Conservation (phyloP, 2,113 vertebrate species). For the Hemiscyllium ocellatum region DNA sequence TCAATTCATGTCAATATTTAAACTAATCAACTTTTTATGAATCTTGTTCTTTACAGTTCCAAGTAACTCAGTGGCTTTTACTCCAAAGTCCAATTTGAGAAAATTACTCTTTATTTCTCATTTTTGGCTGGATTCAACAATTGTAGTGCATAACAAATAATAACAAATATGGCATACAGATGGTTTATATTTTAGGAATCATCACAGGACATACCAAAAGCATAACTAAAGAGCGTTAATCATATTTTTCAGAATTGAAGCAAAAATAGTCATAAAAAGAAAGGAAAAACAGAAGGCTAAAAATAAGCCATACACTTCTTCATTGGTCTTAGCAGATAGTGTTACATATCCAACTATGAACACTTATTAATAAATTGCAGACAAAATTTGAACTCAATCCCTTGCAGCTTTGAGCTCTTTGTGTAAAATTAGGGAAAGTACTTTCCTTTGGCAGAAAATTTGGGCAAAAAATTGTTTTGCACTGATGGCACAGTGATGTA, state of each 20-base stretch:
- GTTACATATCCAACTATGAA: background rate
- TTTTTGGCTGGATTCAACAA: background rate
- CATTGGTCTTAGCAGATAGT: background rate
- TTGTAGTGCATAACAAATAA: background rate
- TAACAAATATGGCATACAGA: background rate
- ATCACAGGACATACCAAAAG: background rate
- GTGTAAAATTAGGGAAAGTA: background rate
- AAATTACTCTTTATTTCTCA: background rate
- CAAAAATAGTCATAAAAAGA: background rate
- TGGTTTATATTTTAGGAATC: background rate
- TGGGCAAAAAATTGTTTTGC: background rate
- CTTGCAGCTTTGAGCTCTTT: background rate
- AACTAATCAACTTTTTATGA: background rate
- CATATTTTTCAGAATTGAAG: background rate
- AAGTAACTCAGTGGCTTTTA: background rate
- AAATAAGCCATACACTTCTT: background rate
- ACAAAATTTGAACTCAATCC: background rate
- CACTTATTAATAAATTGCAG: background rate
- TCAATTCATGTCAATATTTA: background rate
- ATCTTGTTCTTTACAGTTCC: background rate
- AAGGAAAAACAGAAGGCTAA: background rate
- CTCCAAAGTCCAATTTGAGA: background rate
- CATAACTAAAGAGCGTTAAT: background rate
- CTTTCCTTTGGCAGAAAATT: background rate
- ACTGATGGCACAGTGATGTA: too few relatives aligned